Conservation (phyloP, 2,113 vertebrate species). For the Cyprinodon brontotheroides region DNA sequence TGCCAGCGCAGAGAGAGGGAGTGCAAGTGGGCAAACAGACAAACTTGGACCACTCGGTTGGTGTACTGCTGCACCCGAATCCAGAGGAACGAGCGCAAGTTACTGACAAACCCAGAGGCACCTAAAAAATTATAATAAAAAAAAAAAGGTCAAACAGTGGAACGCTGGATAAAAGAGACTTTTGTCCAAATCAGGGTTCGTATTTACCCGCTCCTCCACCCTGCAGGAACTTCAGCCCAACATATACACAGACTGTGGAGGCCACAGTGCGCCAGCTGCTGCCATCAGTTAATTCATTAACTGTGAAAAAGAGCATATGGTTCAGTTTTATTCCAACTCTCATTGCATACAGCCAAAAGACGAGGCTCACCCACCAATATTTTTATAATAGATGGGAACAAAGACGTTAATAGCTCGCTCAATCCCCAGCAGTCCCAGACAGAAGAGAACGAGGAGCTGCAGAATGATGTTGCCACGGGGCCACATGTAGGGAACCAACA, state of each 20-base stretch:
- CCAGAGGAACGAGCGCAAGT: slow-evolving; percentile 93
- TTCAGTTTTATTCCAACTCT: neutral
- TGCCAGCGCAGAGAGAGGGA: slow-evolving; percentile 93
- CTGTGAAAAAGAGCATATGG: slow-evolving; percentile 64
- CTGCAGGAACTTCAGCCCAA: slow-evolving; percentile 90
- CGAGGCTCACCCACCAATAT: slow-evolving; percentile 84
- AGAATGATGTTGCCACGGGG: slow-evolving; percentile 82
- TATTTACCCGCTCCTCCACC: slow-evolving; percentile 90
- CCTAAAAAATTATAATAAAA: slow-evolving; percentile 55
- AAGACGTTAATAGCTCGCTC: slow-evolving; percentile 92
- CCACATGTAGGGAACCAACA: slow-evolving; percentile 94
- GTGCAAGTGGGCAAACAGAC: slow-evolving; percentile 90
- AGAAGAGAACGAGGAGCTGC: slow-evolving; percentile 89
- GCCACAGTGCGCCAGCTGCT: slow-evolving; percentile 84
- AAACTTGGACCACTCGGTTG: slow-evolving; percentile 86
- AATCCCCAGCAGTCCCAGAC: slow-evolving; percentile 85
- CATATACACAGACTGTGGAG: slow-evolving; percentile 86
- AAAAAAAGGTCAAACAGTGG: neutral
- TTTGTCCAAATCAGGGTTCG: neutral
- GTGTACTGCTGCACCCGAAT: slow-evolving; percentile 97
- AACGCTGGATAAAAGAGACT: neutral
- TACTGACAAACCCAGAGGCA: slow-evolving; percentile 89
- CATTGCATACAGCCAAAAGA: neutral
- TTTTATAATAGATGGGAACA: slow-evolving; percentile 92
- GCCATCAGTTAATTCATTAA: slow-evolving; percentile 84